phyloP scores from a whole-genome alignment of 2,113 vertebrate genomes.

The Tapirus terrestris region DNA sequence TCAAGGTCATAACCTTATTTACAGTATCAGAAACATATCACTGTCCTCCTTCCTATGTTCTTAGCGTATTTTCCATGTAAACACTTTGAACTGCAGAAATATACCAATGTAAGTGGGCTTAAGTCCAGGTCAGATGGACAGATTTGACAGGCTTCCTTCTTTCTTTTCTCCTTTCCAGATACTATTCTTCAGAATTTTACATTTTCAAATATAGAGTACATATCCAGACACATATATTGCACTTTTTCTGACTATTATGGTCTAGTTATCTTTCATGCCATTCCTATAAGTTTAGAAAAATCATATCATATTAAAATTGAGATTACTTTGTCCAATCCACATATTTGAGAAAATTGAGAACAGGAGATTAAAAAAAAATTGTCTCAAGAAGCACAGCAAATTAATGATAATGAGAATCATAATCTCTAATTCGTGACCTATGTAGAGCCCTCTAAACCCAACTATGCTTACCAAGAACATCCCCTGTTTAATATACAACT shows the following conservation, averaged over 20 bases:
- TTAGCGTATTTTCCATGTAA: neutral
- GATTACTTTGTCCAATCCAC: neutral
- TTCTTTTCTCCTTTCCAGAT: neutral
- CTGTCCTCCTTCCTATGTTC: neutral
- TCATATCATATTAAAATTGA: neutral
- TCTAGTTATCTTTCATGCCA: neutral
- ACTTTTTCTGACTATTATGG: neutral
- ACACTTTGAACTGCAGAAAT: neutral
- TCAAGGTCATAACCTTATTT: neutral
- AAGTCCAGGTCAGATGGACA: neutral
- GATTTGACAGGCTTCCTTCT: neutral
- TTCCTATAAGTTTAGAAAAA: neutral
- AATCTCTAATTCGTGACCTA: neutral
- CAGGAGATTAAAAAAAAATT: neutral
- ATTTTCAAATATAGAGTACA: neutral
- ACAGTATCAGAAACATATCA: neutral
- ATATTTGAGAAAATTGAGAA: neutral
- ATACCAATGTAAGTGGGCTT: neutral
- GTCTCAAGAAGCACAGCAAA: neutral
- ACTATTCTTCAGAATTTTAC: neutral
- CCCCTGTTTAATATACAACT: neutral
- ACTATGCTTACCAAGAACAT: neutral
- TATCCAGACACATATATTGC: neutral
- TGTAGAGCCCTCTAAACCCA: neutral
- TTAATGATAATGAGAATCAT: neutral